A percentile compares a stretch with the other conserved stretches of the same genome.
phyloP scores from a whole-genome alignment of 2,113 vertebrate species.

The Abramis brama region DNA sequence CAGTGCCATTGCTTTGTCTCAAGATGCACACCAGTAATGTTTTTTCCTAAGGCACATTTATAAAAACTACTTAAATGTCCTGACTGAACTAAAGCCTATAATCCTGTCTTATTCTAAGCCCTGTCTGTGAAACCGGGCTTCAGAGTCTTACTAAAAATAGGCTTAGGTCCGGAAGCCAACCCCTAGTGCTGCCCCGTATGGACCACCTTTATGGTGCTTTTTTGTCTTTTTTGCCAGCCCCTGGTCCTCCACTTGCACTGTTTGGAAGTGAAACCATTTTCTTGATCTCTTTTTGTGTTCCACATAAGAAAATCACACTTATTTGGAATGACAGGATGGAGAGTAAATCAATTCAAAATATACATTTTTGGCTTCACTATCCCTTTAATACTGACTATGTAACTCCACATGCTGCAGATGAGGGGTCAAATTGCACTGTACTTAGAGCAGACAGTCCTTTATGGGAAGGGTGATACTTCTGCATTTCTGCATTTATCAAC shows the following conservation, averaged over 20 bases:
- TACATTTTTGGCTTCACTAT: background rate
- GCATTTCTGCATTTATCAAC: background rate
- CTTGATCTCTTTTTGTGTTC: background rate
- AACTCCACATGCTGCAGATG: background rate
- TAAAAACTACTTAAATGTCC: no score
- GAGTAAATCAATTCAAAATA: background rate
- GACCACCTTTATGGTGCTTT: background rate
- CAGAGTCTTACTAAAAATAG: no score
- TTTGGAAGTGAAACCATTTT: background rate
- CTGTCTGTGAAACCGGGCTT: no score
- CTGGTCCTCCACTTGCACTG: background rate
- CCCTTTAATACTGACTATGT: background rate
- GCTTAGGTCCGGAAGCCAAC: background rate
- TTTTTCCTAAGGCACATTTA: no score
- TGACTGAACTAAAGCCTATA: no score
- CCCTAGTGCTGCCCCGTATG: background rate
- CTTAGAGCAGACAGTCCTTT: background rate
- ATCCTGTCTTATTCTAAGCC: no score
- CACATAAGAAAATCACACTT: background rate
- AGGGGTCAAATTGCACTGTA: background rate
- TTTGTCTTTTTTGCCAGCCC: background rate
- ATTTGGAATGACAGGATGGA: background rate
- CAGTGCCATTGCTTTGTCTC: no score
- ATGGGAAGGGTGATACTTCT: background rate
- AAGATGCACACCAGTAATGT: no score